phyloP scores from a whole-genome alignment of 2,888 invertebrate species.

The Stegana nigrithorax region DNA sequence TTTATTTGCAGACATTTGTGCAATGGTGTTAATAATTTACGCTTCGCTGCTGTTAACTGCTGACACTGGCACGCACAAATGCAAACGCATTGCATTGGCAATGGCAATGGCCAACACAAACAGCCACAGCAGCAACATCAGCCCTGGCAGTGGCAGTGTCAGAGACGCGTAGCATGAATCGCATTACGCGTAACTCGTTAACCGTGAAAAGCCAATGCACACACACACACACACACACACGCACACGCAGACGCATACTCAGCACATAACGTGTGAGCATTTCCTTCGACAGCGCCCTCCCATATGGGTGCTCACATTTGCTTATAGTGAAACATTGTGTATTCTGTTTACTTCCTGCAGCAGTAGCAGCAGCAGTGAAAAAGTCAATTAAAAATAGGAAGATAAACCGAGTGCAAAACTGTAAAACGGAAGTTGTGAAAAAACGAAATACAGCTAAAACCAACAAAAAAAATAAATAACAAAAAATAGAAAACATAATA shows the following conservation, averaged over 20 bases:
- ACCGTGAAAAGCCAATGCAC: neutral
- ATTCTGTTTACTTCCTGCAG: conserved; percentile 30
- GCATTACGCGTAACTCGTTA: neutral
- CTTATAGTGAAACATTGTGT: conserved; percentile 33
- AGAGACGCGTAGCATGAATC: neutral
- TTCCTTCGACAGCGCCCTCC: no score
- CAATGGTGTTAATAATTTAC: conserved; percentile 13
- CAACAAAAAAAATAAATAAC: neutral
- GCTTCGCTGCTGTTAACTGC: neutral
- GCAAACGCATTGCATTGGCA: no score
- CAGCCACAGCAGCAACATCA: neutral
- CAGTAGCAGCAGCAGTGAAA: no score
- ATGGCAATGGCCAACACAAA: neutral
- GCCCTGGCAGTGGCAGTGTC: neutral
- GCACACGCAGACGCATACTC: neutral
- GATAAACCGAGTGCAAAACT: conserved; percentile 7
- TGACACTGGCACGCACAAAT: neutral
- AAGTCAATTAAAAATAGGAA: conserved; percentile 9
- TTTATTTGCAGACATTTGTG: conserved; percentile 6
- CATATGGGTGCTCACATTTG: no score
- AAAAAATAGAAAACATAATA: neutral
- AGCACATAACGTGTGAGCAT: no score
- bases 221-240: conserved; percentile 7
- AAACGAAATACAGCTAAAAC: neutral
- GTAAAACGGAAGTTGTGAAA: conserved; percentile 8